phyloP scores from a whole-genome alignment of 2,888 invertebrate species.

The Macropis europaea region DNA sequence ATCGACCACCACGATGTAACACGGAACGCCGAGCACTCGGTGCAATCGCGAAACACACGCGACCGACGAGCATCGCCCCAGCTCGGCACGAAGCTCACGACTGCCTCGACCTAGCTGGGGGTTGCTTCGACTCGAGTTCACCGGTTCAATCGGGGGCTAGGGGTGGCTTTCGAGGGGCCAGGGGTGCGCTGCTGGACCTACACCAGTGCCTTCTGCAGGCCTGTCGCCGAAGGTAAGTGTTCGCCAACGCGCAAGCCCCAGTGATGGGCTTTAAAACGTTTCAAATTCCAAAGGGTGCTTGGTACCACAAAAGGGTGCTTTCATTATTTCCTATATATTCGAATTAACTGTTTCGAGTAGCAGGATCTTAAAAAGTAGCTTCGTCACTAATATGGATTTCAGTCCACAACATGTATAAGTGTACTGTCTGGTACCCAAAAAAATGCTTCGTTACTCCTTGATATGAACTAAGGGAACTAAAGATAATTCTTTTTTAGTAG shows the following conservation, averaged over 20 bases:
- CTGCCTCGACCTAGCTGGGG: conserved; percentile 62
- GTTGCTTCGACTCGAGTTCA: conserved; percentile 60
- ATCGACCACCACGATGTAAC: too few relatives aligned
- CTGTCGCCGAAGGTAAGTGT: neutral
- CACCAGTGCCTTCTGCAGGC: conserved; percentile 25
- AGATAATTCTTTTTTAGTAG: too few relatives aligned
- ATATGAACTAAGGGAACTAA: too few relatives aligned
- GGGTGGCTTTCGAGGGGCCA: conserved; percentile 27
- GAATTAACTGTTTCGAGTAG: too few relatives aligned
- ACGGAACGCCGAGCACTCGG: conserved; percentile 52
- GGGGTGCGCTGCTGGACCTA: conserved; percentile 17
- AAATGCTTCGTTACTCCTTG: too few relatives aligned
- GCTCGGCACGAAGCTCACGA: conserved; percentile 71
- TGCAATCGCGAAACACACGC: conserved; percentile 54
- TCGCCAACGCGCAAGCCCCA: conserved; percentile 23
- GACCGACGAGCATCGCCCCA: conserved; percentile 64
- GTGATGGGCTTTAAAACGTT: neutral
- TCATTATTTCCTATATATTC: too few relatives aligned
- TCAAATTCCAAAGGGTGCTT: too few relatives aligned
- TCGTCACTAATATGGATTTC: too few relatives aligned
- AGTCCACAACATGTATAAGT: too few relatives aligned
- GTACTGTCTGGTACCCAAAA: too few relatives aligned
- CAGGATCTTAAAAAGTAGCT: too few relatives aligned
- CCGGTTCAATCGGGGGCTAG: conserved; percentile 57
- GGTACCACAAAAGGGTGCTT: too few relatives aligned